Evolutionary conservation across 2,113 vertebrate species (phyloP).

Genomic region (Herpailurus yagouaroundi): DNA sequence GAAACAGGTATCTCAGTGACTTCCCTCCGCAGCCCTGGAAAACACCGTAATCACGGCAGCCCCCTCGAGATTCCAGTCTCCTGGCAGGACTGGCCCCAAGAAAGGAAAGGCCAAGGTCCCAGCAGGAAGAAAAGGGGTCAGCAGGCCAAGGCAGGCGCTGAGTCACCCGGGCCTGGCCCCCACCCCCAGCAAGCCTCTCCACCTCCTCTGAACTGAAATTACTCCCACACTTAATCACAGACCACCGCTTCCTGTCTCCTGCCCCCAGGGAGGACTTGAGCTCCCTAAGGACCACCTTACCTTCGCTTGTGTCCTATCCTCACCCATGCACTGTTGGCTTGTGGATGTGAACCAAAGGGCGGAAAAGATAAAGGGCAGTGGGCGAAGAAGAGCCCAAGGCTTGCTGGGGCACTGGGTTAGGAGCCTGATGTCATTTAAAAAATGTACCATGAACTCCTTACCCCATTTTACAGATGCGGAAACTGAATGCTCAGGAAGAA

Average conservation of each 20-base stretch:
- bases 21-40: slow-evolving; percentile 62
- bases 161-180: slow-evolving; percentile 34
- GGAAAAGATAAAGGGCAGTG: neutral
- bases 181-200: neutral
- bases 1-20: slow-evolving; percentile 75
- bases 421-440: neutral
- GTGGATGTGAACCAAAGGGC: neutral
- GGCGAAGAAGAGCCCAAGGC: neutral
- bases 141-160: slow-evolving; percentile 33
- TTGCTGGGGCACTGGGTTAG: neutral
- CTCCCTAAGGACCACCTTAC: neutral
- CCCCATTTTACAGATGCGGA: slow-evolving; percentile 51
- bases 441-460: neutral
- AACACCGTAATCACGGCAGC: neutral
- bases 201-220: slow-evolving; percentile 53
- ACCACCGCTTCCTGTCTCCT: slow-evolving; percentile 30
- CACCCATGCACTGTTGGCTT: neutral
- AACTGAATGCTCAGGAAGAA: neutral
- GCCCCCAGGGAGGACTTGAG: neutral
- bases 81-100: neutral
- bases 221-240: slow-evolving; percentile 63
- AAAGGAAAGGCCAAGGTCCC: slow-evolving; percentile 47
- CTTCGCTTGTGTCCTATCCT: too few species aligned
- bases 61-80: slow-evolving; percentile 25
- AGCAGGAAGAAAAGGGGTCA: slow-evolving; percentile 66